Base-by-base conservation (phyloP, 2,797 vertebrate species). In the Sebastes melanostomus region DNA sequence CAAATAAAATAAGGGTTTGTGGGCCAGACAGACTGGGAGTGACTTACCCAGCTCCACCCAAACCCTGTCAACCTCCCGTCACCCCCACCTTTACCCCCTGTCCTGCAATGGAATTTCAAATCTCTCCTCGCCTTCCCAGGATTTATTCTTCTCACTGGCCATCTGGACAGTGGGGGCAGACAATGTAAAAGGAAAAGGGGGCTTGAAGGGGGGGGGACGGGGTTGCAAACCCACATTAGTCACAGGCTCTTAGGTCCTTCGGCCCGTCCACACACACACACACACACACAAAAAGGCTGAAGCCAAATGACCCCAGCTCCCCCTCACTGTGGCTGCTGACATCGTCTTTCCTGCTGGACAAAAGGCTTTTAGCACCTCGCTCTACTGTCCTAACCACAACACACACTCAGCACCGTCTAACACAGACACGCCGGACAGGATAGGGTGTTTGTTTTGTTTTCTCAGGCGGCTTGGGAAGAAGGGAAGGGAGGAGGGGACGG, bases 111-210 rank as follows among this genome's bases (percentile, higher is more conserved):
- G 96, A 94, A 95, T 96, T 91, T 87, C 80, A 91, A 89, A 92
- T 91, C 92, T 90, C 79, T 92, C 86, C 81, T 77, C 77, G 66
- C 81, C 90, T 93, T 89, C 77, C 85, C 86, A 91, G 90, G 95
- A 96, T 95, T 95, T 95, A 96, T 95, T 96, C 96, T 81, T 80
- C 89, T 88, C 81, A 77, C 93, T 91, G 94, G 91, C 95, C 97
- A 97, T 96, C 97, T 97, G 96, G 95, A 95, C 93, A 86, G 85
- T 88, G 94, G 92, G 94, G 77, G 82, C 94, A 92, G 88, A 97
- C 96, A 97, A 96, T 95, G 95, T 82, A 82, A 89, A 89, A 87
- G 78, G 84, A 84, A 90, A 88, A 82, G 54, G 82, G 83, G 88
- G 75, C 18, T 56, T 77, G 72, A 22, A 69, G 32, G 69, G 34